Evolutionary conservation across 2,888 invertebrate genomes (phyloP).

Genomic region (Callyntrura guangdongensis): DNA sequence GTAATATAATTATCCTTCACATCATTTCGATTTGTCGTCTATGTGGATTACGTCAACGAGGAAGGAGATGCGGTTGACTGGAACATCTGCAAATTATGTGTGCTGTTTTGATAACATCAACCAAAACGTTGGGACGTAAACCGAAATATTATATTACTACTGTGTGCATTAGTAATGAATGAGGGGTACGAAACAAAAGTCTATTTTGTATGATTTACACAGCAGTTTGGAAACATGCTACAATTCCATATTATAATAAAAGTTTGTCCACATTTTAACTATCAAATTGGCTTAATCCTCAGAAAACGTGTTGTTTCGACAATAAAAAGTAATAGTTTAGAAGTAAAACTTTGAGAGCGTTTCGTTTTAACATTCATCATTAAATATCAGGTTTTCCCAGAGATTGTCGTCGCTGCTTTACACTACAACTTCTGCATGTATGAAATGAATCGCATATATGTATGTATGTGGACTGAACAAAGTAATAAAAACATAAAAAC

Average conservation of each 20-base stretch:
- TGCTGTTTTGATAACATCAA: slow-evolving; percentile 10
- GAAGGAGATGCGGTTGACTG: slow-evolving; percentile 59
- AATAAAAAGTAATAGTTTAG: slow-evolving; percentile 6
- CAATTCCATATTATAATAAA: neutral
- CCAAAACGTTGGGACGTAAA: neutral
- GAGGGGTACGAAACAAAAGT: neutral
- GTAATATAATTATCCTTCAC: neutral
- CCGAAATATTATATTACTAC: neutral
- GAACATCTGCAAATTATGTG: slow-evolving; percentile 30
- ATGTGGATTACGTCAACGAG: slow-evolving; percentile 2
- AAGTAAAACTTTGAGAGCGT: too few relatives aligned
- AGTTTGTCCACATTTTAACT: neutral
- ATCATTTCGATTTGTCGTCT: neutral
- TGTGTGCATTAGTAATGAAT: neutral
- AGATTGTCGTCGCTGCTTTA: neutral
- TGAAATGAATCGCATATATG: neutral
- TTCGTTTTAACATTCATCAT: neutral
- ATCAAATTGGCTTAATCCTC: neutral
- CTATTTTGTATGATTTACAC: neutral
- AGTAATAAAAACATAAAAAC: neutral
- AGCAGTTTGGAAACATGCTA: neutral
- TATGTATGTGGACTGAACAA: too few relatives aligned
- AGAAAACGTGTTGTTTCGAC: neutral
- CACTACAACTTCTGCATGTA: neutral
- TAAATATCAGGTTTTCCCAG: slow-evolving; percentile 16